phyloP scores from a whole-genome alignment of 2,888 invertebrate species.

The Blastobasis adustella region DNA sequence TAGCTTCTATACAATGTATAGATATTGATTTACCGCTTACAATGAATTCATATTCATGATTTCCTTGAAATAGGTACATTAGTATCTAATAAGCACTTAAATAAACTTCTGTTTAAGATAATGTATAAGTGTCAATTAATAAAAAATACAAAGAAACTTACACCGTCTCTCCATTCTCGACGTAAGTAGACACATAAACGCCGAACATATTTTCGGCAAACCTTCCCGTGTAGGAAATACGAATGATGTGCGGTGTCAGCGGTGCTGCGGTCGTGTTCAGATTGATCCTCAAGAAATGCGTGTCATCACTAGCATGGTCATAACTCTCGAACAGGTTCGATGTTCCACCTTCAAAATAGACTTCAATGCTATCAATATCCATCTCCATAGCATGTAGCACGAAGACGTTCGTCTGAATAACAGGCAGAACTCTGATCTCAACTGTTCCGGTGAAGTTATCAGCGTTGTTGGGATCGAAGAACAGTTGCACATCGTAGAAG shows the following conservation, averaged over 20 bases:
- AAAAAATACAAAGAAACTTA: slow-evolving; percentile 31
- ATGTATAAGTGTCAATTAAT: too few relatives aligned
- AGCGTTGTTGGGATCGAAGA: slow-evolving; percentile 52
- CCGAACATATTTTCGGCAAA: slow-evolving; percentile 77
- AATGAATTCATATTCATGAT: too few relatives aligned
- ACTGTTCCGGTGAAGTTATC: slow-evolving; percentile 61
- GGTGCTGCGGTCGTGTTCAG: slow-evolving; percentile 38
- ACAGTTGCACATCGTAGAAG: slow-evolving; percentile 67
- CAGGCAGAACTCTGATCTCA: slow-evolving; percentile 46
- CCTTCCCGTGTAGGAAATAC: slow-evolving; percentile 72
- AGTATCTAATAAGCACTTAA: too few relatives aligned
- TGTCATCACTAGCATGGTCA: slow-evolving; percentile 36
- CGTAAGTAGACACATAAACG: slow-evolving; percentile 76
- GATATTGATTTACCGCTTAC: too few relatives aligned
- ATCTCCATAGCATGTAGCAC: slow-evolving; percentile 66
- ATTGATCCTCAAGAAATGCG: slow-evolving; percentile 66
- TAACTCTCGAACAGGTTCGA: slow-evolving; percentile 25
- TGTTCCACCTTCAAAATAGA: slow-evolving; percentile 23
- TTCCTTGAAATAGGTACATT: too few relatives aligned
- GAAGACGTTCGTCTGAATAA: slow-evolving; percentile 34
- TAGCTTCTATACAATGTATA: too few relatives aligned
- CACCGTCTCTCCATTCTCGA: slow-evolving; percentile 27
- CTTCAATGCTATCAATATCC: slow-evolving; percentile 29
- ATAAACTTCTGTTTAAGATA: too few relatives aligned
- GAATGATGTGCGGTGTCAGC: slow-evolving; percentile 55